Base-by-base conservation (phyloP, 64 coral and sea anemone species). In the Montipora capricornis region DNA sequence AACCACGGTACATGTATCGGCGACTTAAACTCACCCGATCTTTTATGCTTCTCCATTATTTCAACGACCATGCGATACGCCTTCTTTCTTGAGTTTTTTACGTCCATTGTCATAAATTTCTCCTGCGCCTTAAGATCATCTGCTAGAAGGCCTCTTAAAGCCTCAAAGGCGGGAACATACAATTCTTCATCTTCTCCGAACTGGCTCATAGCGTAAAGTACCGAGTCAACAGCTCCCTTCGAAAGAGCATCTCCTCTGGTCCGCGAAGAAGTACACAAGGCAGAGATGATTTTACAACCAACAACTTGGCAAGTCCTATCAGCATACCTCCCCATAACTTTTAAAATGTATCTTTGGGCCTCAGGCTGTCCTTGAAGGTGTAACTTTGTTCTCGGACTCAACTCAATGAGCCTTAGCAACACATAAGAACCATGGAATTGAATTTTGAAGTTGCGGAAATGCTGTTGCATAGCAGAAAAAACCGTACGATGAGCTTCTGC, bases 181-280 rank as follows among this genome's bases (percentile, higher is more conserved):
- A 93, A 78, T 62, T 93, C 92, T 19, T 93, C 92, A 1, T 93
- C 75, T 29, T 93, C 58, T 12, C 47, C 92, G 69, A 88, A 88
- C 14, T 68, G 77, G 51, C 78, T 81, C 12, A 93, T 93, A 1
- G 92, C 92, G 47, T 78, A 74, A 49, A 88, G n/a, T 13, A 93
- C 87, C 7, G 67, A 52, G 37, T 71, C 77, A n/a, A 93, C 53
- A 8, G 85, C 73, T 22, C 76, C 73, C 8, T 46, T 62, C 10
- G 20, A 24, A 44, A 89, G 3, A 45, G 76, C 73, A 79, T 60
- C 50, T 60, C 51, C 26, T 79, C 74, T 89, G 26, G 44, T 89
- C 52, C 44, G 45, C 5, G 87, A 2, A 58, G 51, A 77, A 47
- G 73, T 79, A 14, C 51, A 62, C 58, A 89, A 57, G 5, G 73